A percentile compares a stretch with the other conserved stretches of the same genome.
These are phyloP conservation scores for Anarsia innoxiella DNA, from an alignment of 2,888 invertebrate species.

Conservation along the genomic window DNA sequence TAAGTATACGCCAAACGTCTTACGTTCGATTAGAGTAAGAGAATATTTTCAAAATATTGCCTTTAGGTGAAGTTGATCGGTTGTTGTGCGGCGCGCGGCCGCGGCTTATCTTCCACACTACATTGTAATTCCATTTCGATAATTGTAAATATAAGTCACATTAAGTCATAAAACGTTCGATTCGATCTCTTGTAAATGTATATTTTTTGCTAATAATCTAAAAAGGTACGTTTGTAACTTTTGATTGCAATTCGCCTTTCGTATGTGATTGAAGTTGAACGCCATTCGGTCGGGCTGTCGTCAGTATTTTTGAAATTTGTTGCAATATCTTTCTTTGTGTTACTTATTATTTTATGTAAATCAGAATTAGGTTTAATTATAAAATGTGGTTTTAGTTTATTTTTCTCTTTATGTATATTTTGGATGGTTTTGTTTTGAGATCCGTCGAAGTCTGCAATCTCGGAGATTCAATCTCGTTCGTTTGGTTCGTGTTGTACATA, in stretches of 20 bases:
- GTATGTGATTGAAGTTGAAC: constrained; percentile 29
- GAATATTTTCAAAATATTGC: constrained; percentile 73
- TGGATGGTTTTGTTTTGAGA: constrained; percentile 45
- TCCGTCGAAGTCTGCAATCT: constrained; percentile 63
- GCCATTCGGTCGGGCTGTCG: constrained; percentile 30
- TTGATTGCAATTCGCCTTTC: constrained; percentile 33
- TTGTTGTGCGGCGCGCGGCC: constrained; percentile 35
- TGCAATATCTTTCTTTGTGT: constrained; percentile 68
- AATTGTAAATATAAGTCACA: constrained; percentile 72
- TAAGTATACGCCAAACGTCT: constrained; percentile 76
- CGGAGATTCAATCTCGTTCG: constrained; percentile 70
- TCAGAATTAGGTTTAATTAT: constrained; percentile 58
- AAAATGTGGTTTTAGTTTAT: constrained; percentile 46
- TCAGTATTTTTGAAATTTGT: constrained; percentile 53
- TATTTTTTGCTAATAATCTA: constrained; percentile 64
- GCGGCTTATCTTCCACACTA: constrained; percentile 67
- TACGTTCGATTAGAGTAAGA: constrained; percentile 71
- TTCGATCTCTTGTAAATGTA: constrained; percentile 76
- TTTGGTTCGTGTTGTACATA: constrained; percentile 56
- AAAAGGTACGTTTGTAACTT: constrained; percentile 33
- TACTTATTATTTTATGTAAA: constrained; percentile 64
- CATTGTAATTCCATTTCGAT: constrained; percentile 72
- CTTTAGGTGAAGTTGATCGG: constrained; percentile 60
- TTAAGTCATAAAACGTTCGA: constrained; percentile 69
- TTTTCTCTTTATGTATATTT: constrained; percentile 72